phyloP scores from a whole-genome alignment of 2,888 invertebrate species.

The Caenorhabditis sp. region DNA sequence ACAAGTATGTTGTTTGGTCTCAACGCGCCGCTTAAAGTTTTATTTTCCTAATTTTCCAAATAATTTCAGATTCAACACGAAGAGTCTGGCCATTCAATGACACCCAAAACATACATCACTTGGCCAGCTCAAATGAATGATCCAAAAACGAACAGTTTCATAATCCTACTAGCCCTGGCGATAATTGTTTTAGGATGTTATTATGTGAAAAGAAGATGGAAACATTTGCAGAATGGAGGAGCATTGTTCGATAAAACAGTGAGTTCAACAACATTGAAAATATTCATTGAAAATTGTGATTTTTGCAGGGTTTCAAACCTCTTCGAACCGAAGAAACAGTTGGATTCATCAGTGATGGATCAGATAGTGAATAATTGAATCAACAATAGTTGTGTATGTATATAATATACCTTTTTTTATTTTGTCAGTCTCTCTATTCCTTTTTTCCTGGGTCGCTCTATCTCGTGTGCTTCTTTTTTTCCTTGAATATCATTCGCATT shows the following conservation, averaged over 20 bases:
- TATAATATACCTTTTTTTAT: conserved; percentile 6
- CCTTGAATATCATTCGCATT: neutral
- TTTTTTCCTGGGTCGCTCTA: neutral
- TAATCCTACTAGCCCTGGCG: conserved; percentile 16
- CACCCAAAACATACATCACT: conserved; percentile 1
- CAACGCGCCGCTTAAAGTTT: too few relatives aligned
- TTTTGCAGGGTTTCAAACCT: conserved; percentile 65
- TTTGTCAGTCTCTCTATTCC: neutral
- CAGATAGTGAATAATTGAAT: conserved; percentile 44
- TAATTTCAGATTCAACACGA: conserved; percentile 46
- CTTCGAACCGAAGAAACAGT: conserved; percentile 57
- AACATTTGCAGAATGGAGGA: conserved; percentile 30
- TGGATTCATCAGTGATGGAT: conserved; percentile 47
- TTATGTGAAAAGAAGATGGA: conserved; percentile 23
- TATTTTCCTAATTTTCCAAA: too few relatives aligned
- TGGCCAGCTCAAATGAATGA: conserved; percentile 17
- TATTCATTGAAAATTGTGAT: too few relatives aligned
- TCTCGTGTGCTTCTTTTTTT: neutral
- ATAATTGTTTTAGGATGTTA: conserved; percentile 24
- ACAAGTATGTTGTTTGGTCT: neutral
- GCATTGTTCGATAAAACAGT: conserved; percentile 30
- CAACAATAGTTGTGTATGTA: conserved; percentile 9
- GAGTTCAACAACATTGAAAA: conserved; percentile 6
- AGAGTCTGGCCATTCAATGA: conserved; percentile 4
- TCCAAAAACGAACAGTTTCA: conserved; percentile 17